Conservation (phyloP, 2,113 vertebrate genomes). For the Falco punctatus region DNA sequence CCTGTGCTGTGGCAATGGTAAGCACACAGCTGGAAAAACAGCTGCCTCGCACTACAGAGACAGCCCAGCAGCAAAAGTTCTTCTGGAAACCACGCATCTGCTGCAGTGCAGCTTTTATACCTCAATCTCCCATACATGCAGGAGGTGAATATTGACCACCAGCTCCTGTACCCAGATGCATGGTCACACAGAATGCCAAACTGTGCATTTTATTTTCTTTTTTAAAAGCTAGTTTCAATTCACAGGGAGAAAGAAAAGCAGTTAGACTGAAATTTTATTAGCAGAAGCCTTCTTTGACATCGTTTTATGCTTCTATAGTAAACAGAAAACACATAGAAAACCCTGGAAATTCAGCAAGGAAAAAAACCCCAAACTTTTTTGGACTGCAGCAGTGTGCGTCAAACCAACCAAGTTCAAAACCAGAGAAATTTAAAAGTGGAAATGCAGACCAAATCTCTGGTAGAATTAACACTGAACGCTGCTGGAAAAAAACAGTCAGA, state of each 20-base stretch:
- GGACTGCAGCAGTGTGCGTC: neutral
- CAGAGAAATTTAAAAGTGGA: constrained; percentile 48
- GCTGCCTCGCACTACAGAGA: neutral
- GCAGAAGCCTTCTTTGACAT: neutral
- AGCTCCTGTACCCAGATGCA: neutral
- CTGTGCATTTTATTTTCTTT: accelerated
- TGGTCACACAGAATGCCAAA: neutral
- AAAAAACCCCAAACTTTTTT: neutral
- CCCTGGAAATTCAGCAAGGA: constrained; percentile 18
- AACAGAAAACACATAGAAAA: constrained; percentile 30
- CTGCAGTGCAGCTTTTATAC: neutral
- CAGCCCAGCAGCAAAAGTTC: neutral
- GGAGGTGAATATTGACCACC: neutral
- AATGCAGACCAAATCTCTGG: constrained; percentile 37
- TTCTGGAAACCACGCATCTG: neutral
- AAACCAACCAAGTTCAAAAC: constrained; percentile 43
- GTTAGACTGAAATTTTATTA: neutral
- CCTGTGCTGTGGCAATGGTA: too few relatives aligned
- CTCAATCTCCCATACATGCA: accelerated
- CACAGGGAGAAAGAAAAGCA: neutral
- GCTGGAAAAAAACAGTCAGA: constrained; percentile 51
- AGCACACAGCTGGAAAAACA: neutral
- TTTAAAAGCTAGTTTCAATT: neutral
- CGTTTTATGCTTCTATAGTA: neutral
- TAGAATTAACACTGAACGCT: constrained; percentile 12